phyloP scores from a whole-genome alignment of 2,797 vertebrate genomes.

The Sus cebifrons region DNA sequence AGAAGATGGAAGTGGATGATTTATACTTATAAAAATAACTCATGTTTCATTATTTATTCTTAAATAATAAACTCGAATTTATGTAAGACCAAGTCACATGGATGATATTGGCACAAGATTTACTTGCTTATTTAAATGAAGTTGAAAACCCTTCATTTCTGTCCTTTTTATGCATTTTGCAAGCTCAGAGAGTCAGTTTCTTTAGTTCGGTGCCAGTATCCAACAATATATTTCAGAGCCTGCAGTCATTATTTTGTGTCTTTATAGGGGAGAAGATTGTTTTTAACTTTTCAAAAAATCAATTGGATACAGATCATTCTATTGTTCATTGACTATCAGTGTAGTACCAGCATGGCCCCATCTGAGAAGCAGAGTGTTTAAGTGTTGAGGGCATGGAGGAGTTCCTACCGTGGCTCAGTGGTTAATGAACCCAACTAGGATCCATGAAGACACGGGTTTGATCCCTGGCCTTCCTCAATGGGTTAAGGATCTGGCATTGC shows the following conservation, averaged over 20 bases:
- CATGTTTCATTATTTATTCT: constrained; percentile 62
- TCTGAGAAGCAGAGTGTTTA: background rate
- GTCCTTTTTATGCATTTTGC: background rate
- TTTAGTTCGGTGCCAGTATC: constrained; percentile 18
- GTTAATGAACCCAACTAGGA: too few relatives aligned
- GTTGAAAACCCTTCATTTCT: constrained; percentile 8
- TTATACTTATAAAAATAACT: constrained; percentile 61
- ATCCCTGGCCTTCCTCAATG: too few relatives aligned
- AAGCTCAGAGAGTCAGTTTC: background rate
- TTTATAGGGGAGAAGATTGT: background rate
- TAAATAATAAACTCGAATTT: constrained; percentile 54
- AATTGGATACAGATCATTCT: background rate
- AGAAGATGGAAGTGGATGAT: constrained; percentile 8
- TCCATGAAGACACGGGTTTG: too few relatives aligned
- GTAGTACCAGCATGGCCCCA: background rate
- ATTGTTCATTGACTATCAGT: background rate
- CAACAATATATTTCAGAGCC: background rate
- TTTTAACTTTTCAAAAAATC: constrained; percentile 1
- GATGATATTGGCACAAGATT: background rate
- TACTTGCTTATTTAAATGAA: constrained; percentile 55
- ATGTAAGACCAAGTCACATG: constrained; percentile 23
- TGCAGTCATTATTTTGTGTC: background rate
- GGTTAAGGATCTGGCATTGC: too few relatives aligned
- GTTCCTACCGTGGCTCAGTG: too few relatives aligned
- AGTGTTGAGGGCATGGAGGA: background rate